A percentile compares a stretch with the other conserved stretches of the same genome.
Conservation (phyloP, 2,888 invertebrate genomes). For the Eristalis tenax region DNA sequence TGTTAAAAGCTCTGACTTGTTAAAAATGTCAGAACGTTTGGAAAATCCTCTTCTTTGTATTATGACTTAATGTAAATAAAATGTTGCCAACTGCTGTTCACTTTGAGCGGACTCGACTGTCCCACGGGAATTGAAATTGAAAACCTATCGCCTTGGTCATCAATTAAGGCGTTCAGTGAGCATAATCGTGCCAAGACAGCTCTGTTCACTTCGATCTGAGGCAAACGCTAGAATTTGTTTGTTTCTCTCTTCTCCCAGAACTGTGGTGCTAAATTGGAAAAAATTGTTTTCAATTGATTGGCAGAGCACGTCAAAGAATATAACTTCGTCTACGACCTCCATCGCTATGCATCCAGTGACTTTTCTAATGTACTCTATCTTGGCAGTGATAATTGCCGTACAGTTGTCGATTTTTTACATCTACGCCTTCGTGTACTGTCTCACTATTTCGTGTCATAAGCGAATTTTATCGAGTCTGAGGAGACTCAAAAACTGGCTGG, state of each 20-base stretch:
- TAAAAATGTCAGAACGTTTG: too few species aligned
- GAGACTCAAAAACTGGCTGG: slow-evolving; percentile 42
- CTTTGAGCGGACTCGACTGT: neutral
- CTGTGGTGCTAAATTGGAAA: slow-evolving; percentile 13
- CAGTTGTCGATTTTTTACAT: slow-evolving; percentile 59
- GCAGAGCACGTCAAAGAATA: neutral
- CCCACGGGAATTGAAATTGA: neutral
- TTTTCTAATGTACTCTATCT: slow-evolving; percentile 62
- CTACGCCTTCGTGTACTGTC: slow-evolving; percentile 56
- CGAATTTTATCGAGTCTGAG: slow-evolving; percentile 30
- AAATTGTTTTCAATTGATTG: slow-evolving; percentile 52
- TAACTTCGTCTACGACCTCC: neutral
- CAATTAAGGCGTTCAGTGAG: neutral
- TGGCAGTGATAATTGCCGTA: slow-evolving; percentile 54
- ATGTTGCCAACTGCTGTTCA: slow-evolving; percentile 15
- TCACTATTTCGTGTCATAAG: slow-evolving; percentile 51
- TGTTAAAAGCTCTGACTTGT: too few species aligned
- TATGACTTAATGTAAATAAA: too few species aligned
- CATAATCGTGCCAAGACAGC: neutral
- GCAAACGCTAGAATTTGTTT: neutral
- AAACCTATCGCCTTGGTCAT: neutral
- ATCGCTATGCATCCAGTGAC: slow-evolving; percentile 56
- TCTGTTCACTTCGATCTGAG: neutral
- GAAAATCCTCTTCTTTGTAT: too few species aligned
- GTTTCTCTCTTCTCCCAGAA: neutral